phyloP scores from a whole-genome alignment of 2,113 vertebrate species.

The Megatriorchis doriae region DNA sequence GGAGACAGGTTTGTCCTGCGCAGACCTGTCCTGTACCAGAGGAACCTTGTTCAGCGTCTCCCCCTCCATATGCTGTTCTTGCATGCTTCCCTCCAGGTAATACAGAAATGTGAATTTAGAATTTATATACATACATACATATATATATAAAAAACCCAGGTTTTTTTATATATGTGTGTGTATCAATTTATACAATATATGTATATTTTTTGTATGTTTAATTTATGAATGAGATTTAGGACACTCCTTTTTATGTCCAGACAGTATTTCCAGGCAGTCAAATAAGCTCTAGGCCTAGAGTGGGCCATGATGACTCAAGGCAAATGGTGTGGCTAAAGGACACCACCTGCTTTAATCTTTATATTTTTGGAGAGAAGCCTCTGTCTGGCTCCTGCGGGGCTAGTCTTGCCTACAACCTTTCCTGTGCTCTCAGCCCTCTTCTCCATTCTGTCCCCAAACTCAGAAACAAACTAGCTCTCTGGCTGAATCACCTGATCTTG shows the following conservation, averaged over 20 bases:
- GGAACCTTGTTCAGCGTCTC: neutral
- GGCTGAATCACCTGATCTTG: neutral
- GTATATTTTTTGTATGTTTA: conserved; percentile 64
- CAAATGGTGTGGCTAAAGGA: neutral
- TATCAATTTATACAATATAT: conserved; percentile 34
- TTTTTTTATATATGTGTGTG: neutral
- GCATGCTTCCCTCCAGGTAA: conserved; percentile 40
- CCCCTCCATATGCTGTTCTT: neutral
- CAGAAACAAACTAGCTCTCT: neutral
- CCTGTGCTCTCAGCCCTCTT: neutral
- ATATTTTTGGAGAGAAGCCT: neutral
- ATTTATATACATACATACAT: neutral
- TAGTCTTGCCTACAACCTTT: neutral
- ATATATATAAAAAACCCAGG: neutral
- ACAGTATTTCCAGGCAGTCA: conserved; percentile 15
- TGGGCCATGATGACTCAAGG: neutral
- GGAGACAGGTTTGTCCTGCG: neutral
- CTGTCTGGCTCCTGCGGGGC: neutral
- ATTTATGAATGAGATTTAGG: conserved; percentile 67
- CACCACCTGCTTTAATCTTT: neutral
- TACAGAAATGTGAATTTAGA: conserved; percentile 62
- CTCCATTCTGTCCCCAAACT: neutral
- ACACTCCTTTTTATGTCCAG: conserved; percentile 15
- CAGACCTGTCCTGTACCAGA: neutral
- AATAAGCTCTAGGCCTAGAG: conserved; percentile 6